These are phyloP conservation scores for Gulo gulo DNA, from an alignment of 2,113 vertebrate species.

Conservation along the genomic window DNA sequence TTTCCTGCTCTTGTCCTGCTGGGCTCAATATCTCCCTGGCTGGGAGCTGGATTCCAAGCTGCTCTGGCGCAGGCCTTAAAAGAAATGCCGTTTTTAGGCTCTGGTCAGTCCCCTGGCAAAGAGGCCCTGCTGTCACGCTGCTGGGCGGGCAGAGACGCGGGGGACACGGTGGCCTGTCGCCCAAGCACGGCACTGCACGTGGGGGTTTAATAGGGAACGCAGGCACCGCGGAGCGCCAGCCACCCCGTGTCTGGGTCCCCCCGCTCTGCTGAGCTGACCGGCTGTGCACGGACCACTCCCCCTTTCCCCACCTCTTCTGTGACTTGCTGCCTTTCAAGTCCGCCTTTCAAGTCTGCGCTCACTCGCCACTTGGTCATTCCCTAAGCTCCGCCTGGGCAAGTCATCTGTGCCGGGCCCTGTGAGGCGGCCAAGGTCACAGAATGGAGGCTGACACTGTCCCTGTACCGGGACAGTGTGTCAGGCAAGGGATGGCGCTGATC, in stretches of 20 bases:
- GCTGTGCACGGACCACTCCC: background rate
- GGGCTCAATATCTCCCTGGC: conserved; percentile 43
- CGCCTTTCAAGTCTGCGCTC: background rate
- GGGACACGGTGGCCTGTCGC: background rate
- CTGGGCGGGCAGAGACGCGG: background rate
- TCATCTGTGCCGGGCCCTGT: background rate
- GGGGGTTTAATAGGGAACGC: background rate
- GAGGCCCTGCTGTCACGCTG: background rate
- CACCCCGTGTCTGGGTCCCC: background rate
- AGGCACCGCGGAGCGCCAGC: background rate
- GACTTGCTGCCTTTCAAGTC: background rate
- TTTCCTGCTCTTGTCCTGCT: conserved; percentile 48
- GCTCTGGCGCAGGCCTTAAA: conserved; percentile 25
- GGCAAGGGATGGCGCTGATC: background rate
- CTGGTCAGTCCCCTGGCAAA: conserved; percentile 6
- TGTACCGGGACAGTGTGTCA: background rate
- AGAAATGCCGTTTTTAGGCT: conserved; percentile 49
- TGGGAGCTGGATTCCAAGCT: background rate
- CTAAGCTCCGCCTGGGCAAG: background rate
- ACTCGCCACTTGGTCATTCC: background rate
- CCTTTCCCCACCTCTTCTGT: too few species aligned
- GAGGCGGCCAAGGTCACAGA: background rate
- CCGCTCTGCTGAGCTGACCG: background rate
- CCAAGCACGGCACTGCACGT: accelerated
- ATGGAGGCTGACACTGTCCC: background rate